Evolutionary conservation across 2,113 vertebrate species (phyloP).

Genomic region (Oriolus oriolus): DNA sequence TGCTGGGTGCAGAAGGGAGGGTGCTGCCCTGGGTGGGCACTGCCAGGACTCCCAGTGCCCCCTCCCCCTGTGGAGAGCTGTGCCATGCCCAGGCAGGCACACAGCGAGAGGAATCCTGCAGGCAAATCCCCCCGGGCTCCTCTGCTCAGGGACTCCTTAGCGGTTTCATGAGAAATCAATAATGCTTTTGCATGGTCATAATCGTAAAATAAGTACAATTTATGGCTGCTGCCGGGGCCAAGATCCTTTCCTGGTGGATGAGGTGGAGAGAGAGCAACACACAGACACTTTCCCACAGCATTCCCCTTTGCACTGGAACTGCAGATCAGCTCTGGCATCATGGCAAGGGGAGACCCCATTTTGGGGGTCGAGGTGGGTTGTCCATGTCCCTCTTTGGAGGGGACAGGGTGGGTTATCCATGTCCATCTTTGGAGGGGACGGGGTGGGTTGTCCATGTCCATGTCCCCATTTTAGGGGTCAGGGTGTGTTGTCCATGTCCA

Average conservation of each 20-base stretch:
- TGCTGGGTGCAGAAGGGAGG: not conserved
- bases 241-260: not conserved
- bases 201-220: constrained; percentile 37
- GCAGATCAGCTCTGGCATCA: not conserved
- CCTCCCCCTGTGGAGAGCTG: not conserved
- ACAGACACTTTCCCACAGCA: not conserved
- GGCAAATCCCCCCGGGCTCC: not conserved
- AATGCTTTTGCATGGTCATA: constrained; percentile 39
- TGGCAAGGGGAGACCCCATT: not conserved
- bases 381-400: not conserved
- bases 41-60: not conserved
- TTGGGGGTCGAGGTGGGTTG: not conserved
- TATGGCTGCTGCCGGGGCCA: constrained; percentile 1
- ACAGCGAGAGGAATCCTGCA: not conserved
- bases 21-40: not conserved
- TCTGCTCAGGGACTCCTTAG: not conserved
- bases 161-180: constrained; percentile 52
- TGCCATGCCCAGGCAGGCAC: not conserved
- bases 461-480: not conserved
- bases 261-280: not conserved
- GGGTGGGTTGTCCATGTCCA: not conserved
- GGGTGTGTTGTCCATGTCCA: not conserved
- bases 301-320: not conserved
- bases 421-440: rapidly evolving
- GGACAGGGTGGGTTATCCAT: not conserved